These are phyloP conservation scores for Agrilus planipennis DNA, from an alignment of 1,140 invertebrate species.

Conservation along the genomic window DNA sequence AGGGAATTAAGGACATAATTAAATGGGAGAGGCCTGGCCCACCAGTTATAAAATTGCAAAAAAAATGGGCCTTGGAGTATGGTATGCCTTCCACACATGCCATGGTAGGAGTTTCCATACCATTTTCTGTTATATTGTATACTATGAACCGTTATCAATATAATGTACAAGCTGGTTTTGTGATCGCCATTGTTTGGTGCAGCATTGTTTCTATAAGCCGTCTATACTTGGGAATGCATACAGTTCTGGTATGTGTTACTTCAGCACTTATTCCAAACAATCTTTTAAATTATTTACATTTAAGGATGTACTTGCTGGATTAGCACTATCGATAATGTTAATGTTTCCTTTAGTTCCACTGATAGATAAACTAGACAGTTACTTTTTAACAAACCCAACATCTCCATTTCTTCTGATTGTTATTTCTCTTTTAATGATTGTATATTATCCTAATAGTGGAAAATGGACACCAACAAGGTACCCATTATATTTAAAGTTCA, in stretches of 20 bases:
- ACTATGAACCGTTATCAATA: constrained; percentile 72
- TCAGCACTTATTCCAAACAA: not conserved
- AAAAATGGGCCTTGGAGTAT: constrained; percentile 80
- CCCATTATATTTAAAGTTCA: constrained; percentile 12
- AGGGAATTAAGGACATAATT: constrained; percentile 78
- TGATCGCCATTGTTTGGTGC: constrained; percentile 53
- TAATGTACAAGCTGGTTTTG: constrained; percentile 42
- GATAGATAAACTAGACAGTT: constrained; percentile 59
- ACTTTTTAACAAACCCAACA: constrained; percentile 53
- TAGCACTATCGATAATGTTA: constrained; percentile 51
- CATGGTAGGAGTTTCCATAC: constrained; percentile 78
- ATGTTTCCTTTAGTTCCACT: constrained; percentile 61
- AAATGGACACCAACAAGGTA: constrained; percentile 76
- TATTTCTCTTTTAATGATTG: constrained; percentile 50
- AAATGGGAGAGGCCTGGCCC: constrained; percentile 73
- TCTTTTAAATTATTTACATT: constrained; percentile 1
- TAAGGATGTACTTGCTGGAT: constrained; percentile 65
- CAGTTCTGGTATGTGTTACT: constrained; percentile 55
- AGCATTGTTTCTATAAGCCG: constrained; percentile 69
- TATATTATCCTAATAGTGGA: constrained; percentile 60
- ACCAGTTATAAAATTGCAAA: constrained; percentile 69
- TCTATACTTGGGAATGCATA: constrained; percentile 87
- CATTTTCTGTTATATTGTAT: constrained; percentile 70
- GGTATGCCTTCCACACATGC: constrained; percentile 92
- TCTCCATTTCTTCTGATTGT: constrained; percentile 52